Evolutionary conservation across 2,888 invertebrate species (phyloP).

Genomic region (Sinelater perroti): DNA sequence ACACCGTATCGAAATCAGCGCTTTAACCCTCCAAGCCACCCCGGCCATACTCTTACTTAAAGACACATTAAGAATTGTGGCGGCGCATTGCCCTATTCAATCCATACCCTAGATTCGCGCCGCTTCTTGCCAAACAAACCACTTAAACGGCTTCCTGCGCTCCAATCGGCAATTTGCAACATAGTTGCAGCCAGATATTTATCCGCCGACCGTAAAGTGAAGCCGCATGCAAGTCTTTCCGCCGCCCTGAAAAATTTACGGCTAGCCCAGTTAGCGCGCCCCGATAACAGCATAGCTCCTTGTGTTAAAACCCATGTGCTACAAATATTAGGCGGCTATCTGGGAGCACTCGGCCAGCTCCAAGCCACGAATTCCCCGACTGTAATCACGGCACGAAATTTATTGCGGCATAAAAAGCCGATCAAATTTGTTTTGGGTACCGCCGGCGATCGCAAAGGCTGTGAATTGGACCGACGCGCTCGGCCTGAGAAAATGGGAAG

Average conservation of each 20-base stretch:
- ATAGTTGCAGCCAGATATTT: background rate
- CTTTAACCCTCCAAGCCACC: too few species aligned
- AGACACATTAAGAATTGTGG: too few species aligned
- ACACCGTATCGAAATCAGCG: too few species aligned
- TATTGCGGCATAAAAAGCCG: constrained; percentile 8
- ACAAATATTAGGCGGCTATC: constrained; percentile 10
- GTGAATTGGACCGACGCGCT: constrained; percentile 6
- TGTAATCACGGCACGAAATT: constrained; percentile 5
- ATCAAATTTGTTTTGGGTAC: constrained; percentile 10
- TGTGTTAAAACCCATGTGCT: constrained; percentile 12
- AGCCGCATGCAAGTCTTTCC: constrained; percentile 2
- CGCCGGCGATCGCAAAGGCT: background rate
- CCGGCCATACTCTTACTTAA: too few species aligned
- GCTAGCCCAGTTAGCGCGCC: constrained; percentile 2
- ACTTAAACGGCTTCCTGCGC: background rate
- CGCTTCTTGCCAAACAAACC: too few species aligned
- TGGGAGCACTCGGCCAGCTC: background rate
- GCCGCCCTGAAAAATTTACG: constrained; percentile 14
- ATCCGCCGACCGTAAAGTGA: background rate
- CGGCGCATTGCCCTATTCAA: too few species aligned
- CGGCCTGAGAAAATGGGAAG: background rate
- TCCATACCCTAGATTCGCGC: too few species aligned
- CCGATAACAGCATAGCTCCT: constrained; percentile 15
- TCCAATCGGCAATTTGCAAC: background rate
- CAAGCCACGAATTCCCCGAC: background rate